Evolutionary conservation across 2,888 invertebrate genomes (phyloP), one percentile per base, ranked within the genome.

Genomic region (Drosophila cracens): DNA sequence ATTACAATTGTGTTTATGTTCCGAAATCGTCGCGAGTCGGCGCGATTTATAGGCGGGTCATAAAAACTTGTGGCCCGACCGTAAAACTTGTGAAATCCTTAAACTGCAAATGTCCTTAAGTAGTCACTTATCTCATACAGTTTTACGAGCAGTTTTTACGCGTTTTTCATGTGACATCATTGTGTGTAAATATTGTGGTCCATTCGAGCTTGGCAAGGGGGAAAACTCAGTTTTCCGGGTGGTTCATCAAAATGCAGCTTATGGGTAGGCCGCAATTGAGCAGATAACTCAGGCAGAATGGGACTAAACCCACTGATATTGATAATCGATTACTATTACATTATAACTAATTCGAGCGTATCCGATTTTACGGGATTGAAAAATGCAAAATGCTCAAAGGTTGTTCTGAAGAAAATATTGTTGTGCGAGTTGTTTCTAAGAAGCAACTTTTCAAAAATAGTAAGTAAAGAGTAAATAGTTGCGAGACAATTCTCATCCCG

Each of bases 161-260:
- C 53, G 61, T 59, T 18, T 29, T 65, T 60, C 62, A 33, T 56
- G 58, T 56, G 75, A 63, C 71, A 63, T 53, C 46, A 62, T 51
- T 56, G 74, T 74, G 77, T 67, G 74, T 64, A 67, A 78, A 78
- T 61, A 78, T 74, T 78, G 53, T 64, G 68, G 54, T 46, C 49
- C 27, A 10, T 52, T 38, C 27, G 11, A 18, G n/a, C 40, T 51
- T 25, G 6, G 27, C 8, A 27, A 29, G 6, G 51, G 72, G 66
- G 31, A 51, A 51, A 70, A 56, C 38, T 18, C 34, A 21, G 4
- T 11, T 11, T 52, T 52, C n/a, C 31, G n/a, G 13, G 5, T 29
- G 43, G 10, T 43, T 51, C 21, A 51, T 25, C 43, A 51, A 52
- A 60, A 46, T 49, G 25, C 21, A 29, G 16, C 33, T 33, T 3